Conservation (phyloP, 2,797 vertebrate genomes). For the Rhinophrynus dorsalis region DNA sequence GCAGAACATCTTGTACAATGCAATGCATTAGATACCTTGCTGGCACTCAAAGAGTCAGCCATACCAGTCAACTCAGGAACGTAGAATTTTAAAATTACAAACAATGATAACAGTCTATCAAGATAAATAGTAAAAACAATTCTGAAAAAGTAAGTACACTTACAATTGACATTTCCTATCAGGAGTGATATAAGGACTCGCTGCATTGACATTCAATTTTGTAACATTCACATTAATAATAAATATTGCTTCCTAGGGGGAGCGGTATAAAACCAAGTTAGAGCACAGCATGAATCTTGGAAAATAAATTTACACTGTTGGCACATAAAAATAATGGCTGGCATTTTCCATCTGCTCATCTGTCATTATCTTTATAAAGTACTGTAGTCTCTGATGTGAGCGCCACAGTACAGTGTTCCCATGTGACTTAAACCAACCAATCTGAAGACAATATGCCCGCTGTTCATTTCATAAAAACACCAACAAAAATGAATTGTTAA, state of each 20-base stretch:
- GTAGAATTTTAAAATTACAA: neutral
- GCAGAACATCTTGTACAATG: too few relatives aligned
- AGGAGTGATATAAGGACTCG: neutral
- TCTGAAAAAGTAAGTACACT: too few relatives aligned
- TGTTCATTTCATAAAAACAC: neutral
- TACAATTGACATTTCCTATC: constrained; percentile 4
- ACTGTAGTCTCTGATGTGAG: too few relatives aligned
- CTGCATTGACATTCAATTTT: constrained; percentile 15
- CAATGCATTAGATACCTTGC: too few relatives aligned
- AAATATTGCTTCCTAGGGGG: constrained; percentile 18
- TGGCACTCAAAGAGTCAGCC: too few relatives aligned
- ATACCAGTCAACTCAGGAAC: neutral
- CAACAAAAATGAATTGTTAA: too few relatives aligned
- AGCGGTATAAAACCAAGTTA: constrained; percentile 7
- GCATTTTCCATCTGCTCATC: constrained; percentile 21
- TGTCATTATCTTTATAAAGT: neutral
- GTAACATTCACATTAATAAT: constrained; percentile 37
- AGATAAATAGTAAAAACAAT: neutral
- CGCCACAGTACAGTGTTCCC: too few relatives aligned
- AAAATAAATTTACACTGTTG: constrained; percentile 15
- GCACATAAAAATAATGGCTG: constrained; percentile 20
- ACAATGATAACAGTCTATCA: neutral
- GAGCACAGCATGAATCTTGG: constrained; percentile 29
- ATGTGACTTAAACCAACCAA: neutral
- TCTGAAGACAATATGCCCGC: neutral